phyloP scores from a whole-genome alignment of 2,797 vertebrate species.

The Spondyliosoma cantharus region DNA sequence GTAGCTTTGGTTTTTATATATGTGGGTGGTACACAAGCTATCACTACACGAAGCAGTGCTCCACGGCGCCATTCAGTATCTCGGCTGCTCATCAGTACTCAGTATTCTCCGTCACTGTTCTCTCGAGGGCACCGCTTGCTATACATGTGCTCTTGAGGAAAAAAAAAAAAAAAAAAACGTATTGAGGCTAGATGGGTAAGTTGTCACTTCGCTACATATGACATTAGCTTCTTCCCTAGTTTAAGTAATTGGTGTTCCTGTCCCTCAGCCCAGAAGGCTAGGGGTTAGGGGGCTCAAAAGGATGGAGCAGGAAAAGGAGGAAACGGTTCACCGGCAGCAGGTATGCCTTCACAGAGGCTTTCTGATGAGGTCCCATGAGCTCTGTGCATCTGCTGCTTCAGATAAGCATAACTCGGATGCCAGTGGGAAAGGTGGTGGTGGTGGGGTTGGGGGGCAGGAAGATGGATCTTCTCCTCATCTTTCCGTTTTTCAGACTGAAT shows the following conservation, averaged over 20 bases:
- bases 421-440: slow-evolving; percentile 61
- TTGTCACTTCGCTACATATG: slow-evolving; percentile 66
- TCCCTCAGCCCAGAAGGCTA: slow-evolving; percentile 69
- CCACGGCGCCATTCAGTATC: slow-evolving; percentile 23
- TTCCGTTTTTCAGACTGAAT: slow-evolving; percentile 66
- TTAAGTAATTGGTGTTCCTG: slow-evolving; percentile 76
- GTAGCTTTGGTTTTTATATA: slow-evolving; percentile 18
- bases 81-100: slow-evolving; percentile 25
- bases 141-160: slow-evolving; percentile 60
- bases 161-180: slow-evolving; percentile 3
- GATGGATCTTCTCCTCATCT: slow-evolving; percentile 63
- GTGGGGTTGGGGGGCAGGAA: slow-evolving; percentile 31
- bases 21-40: slow-evolving; percentile 22
- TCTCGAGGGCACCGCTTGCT: slow-evolving; percentile 55
- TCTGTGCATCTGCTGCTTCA: slow-evolving; percentile 81
- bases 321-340: slow-evolving; percentile 80
- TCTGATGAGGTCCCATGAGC: slow-evolving; percentile 86
- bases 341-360: slow-evolving; percentile 77
- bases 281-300: slow-evolving; percentile 71
- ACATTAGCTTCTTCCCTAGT: slow-evolving; percentile 67
- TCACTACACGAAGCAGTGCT: slow-evolving; percentile 24
- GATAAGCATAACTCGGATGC: slow-evolving; percentile 84
- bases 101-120: slow-evolving; percentile 23
- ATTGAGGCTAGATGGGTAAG: slow-evolving; percentile 52
- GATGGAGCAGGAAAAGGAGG: slow-evolving; percentile 67